phyloP scores from a whole-genome alignment of 2,888 invertebrate species.

The Cephonodes hylas region DNA sequence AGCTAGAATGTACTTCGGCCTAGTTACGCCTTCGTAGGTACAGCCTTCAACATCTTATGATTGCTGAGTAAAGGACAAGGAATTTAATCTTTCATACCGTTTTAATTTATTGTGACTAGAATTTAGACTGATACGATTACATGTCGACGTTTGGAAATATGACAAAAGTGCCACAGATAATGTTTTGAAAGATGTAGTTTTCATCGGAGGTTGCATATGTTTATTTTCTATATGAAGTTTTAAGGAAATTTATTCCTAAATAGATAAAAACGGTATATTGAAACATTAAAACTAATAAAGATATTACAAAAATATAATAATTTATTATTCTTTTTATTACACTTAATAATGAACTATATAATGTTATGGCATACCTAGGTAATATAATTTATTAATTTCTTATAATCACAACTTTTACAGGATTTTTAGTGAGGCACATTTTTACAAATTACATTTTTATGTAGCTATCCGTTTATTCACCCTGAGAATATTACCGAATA shows the following conservation, averaged over 20 bases:
- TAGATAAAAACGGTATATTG: neutral
- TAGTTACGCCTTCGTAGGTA: neutral
- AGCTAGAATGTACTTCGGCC: neutral
- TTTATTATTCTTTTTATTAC: too few relatives aligned
- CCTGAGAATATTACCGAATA: too few relatives aligned
- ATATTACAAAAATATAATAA: too few relatives aligned
- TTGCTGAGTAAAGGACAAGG: neutral
- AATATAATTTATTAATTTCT: too few relatives aligned
- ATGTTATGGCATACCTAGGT: too few relatives aligned
- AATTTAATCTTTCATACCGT: neutral
- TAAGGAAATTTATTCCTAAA: neutral
- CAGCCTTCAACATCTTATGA: neutral
- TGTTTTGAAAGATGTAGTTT: neutral
- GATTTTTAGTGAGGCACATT: too few relatives aligned
- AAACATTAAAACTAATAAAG: neutral
- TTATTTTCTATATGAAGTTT: neutral
- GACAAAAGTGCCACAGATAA: neutral
- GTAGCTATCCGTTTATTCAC: too few relatives aligned
- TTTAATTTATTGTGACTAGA: conserved; percentile 1
- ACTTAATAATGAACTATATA: too few relatives aligned
- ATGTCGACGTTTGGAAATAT: conserved; percentile 22
- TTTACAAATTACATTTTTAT: too few relatives aligned
- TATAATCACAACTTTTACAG: too few relatives aligned
- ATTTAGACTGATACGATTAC: neutral
- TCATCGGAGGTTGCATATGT: neutral